These are phyloP conservation scores for Puffinus mauretanicus DNA, from an alignment of 2,113 vertebrate genomes.

Conservation along the genomic window DNA sequence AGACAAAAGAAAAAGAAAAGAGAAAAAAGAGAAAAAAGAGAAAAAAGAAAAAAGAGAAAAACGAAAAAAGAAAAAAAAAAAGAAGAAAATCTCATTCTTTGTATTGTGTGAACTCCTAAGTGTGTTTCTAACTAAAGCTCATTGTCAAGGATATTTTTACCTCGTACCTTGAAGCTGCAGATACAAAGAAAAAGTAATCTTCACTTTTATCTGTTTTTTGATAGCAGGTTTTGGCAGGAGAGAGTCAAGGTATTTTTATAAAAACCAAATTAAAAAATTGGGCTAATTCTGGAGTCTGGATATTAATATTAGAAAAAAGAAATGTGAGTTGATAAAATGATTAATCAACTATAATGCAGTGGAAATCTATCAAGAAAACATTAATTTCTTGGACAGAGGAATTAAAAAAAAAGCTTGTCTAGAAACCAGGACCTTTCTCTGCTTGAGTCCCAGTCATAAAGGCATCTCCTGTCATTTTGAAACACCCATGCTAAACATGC, in stretches of 20 bases:
- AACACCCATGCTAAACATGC: not conserved
- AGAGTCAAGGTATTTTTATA: not conserved
- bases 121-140: constrained; percentile 1
- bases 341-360: not conserved
- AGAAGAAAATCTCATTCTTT: not conserved
- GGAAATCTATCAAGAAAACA: not conserved
- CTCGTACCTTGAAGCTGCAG: not conserved
- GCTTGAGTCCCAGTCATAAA: not conserved
- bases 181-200: not conserved
- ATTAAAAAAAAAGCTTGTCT: not conserved
- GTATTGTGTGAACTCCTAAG: not conserved
- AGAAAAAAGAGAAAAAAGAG: accelerated
- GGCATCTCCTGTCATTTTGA: not conserved
- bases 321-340: not conserved
- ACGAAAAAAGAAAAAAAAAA: not conserved
- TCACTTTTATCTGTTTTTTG: not conserved
- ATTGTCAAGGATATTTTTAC: not conserved
- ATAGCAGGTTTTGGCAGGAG: not conserved
- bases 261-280: not conserved
- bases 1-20: not conserved
- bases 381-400: not conserved
- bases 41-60: too few species aligned
- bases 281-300: not conserved
- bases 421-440: not conserved
- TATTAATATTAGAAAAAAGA: not conserved